phyloP scores from a whole-genome alignment of 1,140 invertebrate species.

The Lepidurus couesii region DNA sequence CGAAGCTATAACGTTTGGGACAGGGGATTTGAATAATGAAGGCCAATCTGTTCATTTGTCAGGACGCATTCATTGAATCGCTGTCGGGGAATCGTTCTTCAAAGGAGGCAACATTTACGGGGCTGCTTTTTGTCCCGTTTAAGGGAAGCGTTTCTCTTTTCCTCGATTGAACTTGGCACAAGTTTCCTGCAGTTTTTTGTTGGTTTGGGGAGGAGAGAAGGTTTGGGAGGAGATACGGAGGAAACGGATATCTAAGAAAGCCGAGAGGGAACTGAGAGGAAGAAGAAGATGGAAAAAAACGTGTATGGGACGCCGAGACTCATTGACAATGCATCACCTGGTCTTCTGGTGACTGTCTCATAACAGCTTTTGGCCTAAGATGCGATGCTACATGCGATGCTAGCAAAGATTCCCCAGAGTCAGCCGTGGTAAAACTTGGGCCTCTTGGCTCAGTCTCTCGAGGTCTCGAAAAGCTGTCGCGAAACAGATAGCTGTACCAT shows the following conservation, averaged over 20 bases:
- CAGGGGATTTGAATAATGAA: background rate
- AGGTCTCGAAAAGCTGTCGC: conserved; percentile 16
- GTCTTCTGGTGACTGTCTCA: conserved; percentile 10
- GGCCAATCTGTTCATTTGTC: background rate
- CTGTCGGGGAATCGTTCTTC: no score
- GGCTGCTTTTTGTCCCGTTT: background rate
- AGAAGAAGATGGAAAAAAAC: background rate
- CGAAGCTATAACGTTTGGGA: background rate
- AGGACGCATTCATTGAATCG: background rate
- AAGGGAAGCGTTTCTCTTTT: background rate
- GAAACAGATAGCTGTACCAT: conserved; percentile 19
- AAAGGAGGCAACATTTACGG: no score
- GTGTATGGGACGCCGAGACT: conserved; percentile 8
- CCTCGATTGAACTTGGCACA: no score
- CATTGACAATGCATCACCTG: conserved; percentile 21
- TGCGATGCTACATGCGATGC: background rate
- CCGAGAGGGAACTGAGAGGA: no score
- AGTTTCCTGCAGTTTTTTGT: no score
- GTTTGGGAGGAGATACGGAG: background rate
- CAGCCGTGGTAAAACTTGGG: background rate
- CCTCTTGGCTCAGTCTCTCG: background rate
- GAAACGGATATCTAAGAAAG: background rate
- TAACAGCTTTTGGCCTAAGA: conserved; percentile 7
- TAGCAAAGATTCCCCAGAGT: conserved; percentile 16
- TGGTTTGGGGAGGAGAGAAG: background rate